Conservation (phyloP, 2,888 invertebrate species). For the Crematogaster levior region DNA sequence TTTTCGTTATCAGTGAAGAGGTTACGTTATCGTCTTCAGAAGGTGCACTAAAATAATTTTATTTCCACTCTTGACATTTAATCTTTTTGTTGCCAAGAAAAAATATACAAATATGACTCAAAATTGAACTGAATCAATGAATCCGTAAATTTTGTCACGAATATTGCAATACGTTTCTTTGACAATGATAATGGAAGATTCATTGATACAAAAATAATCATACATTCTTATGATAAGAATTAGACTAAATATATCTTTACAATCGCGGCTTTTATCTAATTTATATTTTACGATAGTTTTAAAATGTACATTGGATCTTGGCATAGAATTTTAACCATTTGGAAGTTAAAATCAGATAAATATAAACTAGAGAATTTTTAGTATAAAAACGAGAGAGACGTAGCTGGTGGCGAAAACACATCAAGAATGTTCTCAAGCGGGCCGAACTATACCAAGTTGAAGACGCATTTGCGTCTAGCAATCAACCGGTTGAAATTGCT, state of each 20-base stretch:
- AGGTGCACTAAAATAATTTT: neutral
- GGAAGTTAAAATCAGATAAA: neutral
- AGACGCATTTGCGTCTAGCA: conserved; percentile 97
- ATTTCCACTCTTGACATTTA: neutral
- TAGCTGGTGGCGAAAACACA: neutral
- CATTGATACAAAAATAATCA: neutral
- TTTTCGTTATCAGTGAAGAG: neutral
- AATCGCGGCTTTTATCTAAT: neutral
- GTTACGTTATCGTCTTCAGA: neutral
- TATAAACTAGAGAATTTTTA: neutral
- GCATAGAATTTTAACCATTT: neutral
- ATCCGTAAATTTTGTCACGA: neutral
- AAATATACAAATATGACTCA: neutral
- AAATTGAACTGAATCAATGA: neutral
- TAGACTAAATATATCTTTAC: neutral
- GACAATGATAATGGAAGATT: neutral
- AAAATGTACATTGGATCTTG: neutral
- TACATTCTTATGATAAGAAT: neutral
- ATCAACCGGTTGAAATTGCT: conserved; percentile 97
- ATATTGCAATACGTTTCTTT: neutral
- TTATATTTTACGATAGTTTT: neutral
- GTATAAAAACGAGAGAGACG: too few species aligned
- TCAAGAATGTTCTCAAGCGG: conserved; percentile 94
- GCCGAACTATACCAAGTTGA: conserved; percentile 97
- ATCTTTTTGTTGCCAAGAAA: neutral